A percentile compares a stretch with the other conserved stretches of the same genome.
Evolutionary conservation across 2,113 vertebrate species (phyloP).

Genomic region (Bos taurus): ARS-UCD2.0 NC_037336.1:15165001-15165500

Average conservation of each 20-base stretch:
- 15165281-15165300: background rate
- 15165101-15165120: background rate
- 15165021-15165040: background rate
- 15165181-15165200: background rate
- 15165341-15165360: background rate
- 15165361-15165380: background rate
- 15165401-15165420: background rate
- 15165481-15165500: background rate
- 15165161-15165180: background rate
- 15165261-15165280: background rate
- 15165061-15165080: background rate
- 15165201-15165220: background rate
- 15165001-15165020: background rate
- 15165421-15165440: background rate
- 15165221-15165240: background rate
- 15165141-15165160: background rate
- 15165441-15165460: background rate
- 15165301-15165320: background rate
- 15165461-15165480: background rate
- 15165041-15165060: background rate
- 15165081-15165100: background rate
- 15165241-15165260: background rate
- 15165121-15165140: background rate
- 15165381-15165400: fast-evolving
- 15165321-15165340: background rate